Base-by-base conservation (phyloP, 2,888 invertebrate genomes). In the Graphium colonna region DNA sequence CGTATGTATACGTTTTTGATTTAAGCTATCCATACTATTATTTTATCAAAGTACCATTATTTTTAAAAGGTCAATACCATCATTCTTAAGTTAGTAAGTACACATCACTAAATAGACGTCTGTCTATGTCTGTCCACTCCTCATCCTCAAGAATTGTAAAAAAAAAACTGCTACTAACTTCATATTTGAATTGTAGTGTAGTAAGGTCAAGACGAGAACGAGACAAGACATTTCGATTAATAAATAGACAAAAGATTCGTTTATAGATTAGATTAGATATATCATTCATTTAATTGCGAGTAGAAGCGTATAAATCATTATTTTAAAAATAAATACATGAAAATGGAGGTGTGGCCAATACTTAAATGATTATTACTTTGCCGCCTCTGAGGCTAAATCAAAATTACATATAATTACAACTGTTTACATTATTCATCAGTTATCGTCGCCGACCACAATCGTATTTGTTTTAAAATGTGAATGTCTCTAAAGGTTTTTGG, bases 271-370 rank as follows among this genome's bases (percentile, higher is more conserved):
- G 52, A 52, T 52, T 52, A 47, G 9, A 26, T 38, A 21, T 12
- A 47, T 42, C 31, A 8, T 26, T 8, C 21, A 52, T 17, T 42
- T n/a, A 13, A 15, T 42, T 13, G 42, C 42, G 31, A 47, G 21
- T 42, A 36, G n/a, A 41, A 46, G 47, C 21, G 33, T 31, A 18
- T n/a, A 12, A 16, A 40, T 18, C 8, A 54, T 45, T 56, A 16
- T 42, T 57, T 41, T 44, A 53, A 46, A 53, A 47, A 51, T 48
- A 59, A 58, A 60, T 59, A 47, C 33, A 33, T 21, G 28, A 16
- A 15, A 18, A 40, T 43, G 57, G 58, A 61, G 61, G 60, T 63
- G 60, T 57, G 56, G 57, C 56, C 53, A 53, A 59, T 52, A 57
- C 45, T 52, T 57, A 51, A 50, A 53, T 56, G 47, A 42, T 40